Base-by-base conservation (phyloP, 2,888 invertebrate genomes). In the Allacma fusca region DNA sequence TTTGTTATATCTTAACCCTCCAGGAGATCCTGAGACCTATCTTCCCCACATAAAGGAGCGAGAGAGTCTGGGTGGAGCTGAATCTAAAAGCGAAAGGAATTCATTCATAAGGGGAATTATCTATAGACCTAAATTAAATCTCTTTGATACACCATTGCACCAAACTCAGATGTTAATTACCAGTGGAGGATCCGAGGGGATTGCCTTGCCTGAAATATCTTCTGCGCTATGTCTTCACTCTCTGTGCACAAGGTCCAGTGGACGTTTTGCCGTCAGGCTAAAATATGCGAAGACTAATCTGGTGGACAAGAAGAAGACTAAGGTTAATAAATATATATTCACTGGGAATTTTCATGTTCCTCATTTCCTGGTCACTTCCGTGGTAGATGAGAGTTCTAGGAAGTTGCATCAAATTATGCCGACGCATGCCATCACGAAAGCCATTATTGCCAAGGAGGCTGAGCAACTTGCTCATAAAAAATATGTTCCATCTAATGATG, bases 281-380 rank as follows among this genome's bases (percentile, higher is more conserved):
- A 80, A 80, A 67, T n/a, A 74, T 12, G 76, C 76, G 0, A 69
- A 23, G 12, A 57, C 78, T 21, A 59, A 64, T 43, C 21, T 78
- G n/a, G 80, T 78, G 21, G 80, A 80, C 0, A 68, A 44, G 26
- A 75, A 78, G 21, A 82, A 79, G 65, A 82, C 78, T 5, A 82
- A 81, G 76, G 65, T 76, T 1, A n/a, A 77, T n/a, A 69, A 78
- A 70, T 81, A 79, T 23, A 62, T 62, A 12, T 62, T 69, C 24
- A 57, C 21, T 1, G 69, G 50, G 1, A 9, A 50, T 19, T 70
- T 76, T 26, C 29, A 23, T 26, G 50, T 77, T 0, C 65, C 65
- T 26, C 40, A 74, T 1, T 13, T 2, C 12, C 12, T 73, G 12
- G 23, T 29, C 16, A 50, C 50, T 50, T 50, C 50, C 7, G 19